Evolutionary conservation across 2,888 invertebrate genomes (phyloP).

Genomic region (Lasioglossum morio): DNA sequence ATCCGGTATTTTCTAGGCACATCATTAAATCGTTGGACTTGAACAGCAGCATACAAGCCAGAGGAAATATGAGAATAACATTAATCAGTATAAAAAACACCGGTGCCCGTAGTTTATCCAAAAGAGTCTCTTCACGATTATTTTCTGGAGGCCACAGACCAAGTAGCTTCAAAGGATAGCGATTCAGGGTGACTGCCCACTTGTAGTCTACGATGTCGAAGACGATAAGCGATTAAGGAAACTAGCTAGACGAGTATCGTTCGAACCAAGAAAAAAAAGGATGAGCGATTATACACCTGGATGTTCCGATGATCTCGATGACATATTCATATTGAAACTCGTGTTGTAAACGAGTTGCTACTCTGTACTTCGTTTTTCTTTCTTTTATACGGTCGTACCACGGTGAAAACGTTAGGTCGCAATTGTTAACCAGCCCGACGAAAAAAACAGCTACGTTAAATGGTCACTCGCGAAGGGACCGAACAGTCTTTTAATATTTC

Average conservation of each 20-base stretch:
- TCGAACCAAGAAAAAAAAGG: background rate
- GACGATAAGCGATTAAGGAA: background rate
- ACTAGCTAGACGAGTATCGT: conserved; percentile 8
- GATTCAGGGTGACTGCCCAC: conserved; percentile 47
- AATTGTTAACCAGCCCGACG: background rate
- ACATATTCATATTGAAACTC: conserved; percentile 9
- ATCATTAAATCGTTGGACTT: background rate
- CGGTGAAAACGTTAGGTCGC: background rate
- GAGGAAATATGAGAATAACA: background rate
- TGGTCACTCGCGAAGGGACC: background rate
- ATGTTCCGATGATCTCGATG: background rate
- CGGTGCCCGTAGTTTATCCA: background rate
- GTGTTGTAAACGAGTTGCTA: background rate
- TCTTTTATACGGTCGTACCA: background rate
- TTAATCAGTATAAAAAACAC: background rate
- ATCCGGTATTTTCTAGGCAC: background rate
- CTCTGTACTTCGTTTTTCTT: no score
- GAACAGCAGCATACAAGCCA: background rate
- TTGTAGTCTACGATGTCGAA: conserved; percentile 37
- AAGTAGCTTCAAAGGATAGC: conserved; percentile 12
- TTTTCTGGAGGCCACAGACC: conserved; percentile 52
- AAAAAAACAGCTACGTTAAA: background rate
- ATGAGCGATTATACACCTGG: background rate
- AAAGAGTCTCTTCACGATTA: background rate
- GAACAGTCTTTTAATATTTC: conserved; percentile 3